A percentile compares a stretch with the other conserved stretches of the same genome.
Evolutionary conservation across 2,888 invertebrate genomes (phyloP).

Genomic region (Ceraclea dissimilis): DNA sequence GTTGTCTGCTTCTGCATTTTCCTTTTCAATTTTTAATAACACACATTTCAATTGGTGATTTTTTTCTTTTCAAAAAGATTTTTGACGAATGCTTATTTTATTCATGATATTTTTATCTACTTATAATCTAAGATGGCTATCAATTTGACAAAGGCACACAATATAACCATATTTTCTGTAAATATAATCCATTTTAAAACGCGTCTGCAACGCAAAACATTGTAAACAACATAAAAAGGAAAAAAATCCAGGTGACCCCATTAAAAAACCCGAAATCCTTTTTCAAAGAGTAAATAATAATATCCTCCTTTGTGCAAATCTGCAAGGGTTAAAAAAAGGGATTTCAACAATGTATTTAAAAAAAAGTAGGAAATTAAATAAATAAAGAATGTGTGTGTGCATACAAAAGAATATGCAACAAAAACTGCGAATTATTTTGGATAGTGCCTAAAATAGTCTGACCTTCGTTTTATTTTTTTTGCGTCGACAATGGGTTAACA

Average conservation of each 20-base stretch:
- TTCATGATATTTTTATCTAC: too few relatives aligned
- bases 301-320: constrained; percentile 14
- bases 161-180: too few relatives aligned
- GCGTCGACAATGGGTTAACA: constrained; percentile 6
- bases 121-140: neutral
- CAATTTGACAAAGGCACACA: neutral
- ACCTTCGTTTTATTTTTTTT: constrained; percentile 21
- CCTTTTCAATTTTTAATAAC: too few relatives aligned
- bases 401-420: constrained; percentile 12
- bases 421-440: constrained; percentile 15
- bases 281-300: neutral
- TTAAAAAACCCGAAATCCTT: too few relatives aligned
- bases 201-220: neutral
- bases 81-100: too few relatives aligned
- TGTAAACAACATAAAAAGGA: neutral
- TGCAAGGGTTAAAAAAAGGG: constrained; percentile 23
- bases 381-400: constrained; percentile 1
- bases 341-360: constrained; percentile 2
- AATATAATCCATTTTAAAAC: too few relatives aligned
- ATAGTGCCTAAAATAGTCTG: constrained; percentile 19
- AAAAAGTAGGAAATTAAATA: constrained; percentile 21
- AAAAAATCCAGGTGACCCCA: too few relatives aligned
- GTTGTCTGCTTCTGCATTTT: too few relatives aligned
- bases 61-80: too few relatives aligned
- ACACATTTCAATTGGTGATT: too few relatives aligned